These are phyloP conservation scores for Colossoma macropomum DNA, from an alignment of 2,113 vertebrate genomes.

Conservation along the genomic window DNA sequence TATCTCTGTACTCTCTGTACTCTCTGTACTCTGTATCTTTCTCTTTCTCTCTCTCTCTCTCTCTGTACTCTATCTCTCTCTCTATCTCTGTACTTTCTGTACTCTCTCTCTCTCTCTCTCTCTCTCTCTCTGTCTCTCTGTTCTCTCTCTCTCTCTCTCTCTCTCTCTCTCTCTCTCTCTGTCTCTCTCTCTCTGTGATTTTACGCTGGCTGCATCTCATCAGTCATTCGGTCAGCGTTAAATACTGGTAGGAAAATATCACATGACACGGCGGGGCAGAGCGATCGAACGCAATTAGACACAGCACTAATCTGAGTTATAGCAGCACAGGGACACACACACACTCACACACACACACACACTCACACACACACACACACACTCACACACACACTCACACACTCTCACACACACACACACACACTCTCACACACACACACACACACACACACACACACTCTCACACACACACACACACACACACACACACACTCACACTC, in stretches of 20 bases:
- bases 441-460: not conserved
- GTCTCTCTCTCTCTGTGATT: conserved; percentile 55
- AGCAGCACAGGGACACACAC: conserved; percentile 27
- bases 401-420: not conserved
- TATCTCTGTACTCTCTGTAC: too few species aligned
- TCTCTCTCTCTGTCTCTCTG: too few species aligned
- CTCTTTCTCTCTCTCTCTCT: too few species aligned
- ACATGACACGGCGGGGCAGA: conserved; percentile 63
- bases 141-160: not conserved
- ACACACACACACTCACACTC: too few species aligned
- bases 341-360: conserved; percentile 36
- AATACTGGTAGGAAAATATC: conserved; percentile 78
- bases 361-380: not conserved
- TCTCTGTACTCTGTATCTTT: too few species aligned
- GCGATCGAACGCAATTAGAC: conserved; percentile 77
- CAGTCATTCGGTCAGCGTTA: conserved; percentile 77
- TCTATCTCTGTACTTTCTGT: too few species aligned
- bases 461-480: conserved; percentile 7
- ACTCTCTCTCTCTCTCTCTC: too few species aligned
- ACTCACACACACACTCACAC: conserved; percentile 3
- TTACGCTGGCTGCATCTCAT: conserved; percentile 74
- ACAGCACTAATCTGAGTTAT: conserved; percentile 55
- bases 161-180: not conserved
- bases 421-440: not conserved
- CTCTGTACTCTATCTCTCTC: too few species aligned